Base-by-base conservation (phyloP, 1,140 invertebrate genomes). In the Polypedilum vanderplanki region DNA sequence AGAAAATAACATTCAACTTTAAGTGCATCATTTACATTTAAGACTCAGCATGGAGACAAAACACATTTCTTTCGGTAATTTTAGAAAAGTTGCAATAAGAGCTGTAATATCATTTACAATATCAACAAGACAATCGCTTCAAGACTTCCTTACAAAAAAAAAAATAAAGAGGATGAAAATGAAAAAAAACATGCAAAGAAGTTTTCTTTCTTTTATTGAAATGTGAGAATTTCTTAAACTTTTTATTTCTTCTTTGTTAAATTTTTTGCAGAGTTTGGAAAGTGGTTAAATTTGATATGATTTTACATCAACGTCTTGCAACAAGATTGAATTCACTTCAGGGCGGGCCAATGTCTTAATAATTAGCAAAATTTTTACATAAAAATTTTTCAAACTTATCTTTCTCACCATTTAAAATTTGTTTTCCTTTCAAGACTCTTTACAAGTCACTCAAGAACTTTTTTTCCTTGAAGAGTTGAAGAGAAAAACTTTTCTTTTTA, bases 1-100 rank as follows among this genome's bases (percentile, higher is more conserved):
- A 57, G 12, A 57, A 15, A 57, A n/a, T n/a, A 57, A 57, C 46
- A 57, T 57, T 57, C n/a, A 57, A 57, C 12, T 57, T 33, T 57
- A 57, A 57, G 46, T 57, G 46, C n/a, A n/a, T 57, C 46, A 57
- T 57, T 57, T 57, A 57, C 46, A 33, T 33, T 57, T 57, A 57
- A 57, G 12, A 57, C 12, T 57, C 46, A 57, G 12, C 10, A 57
- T 4, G 46, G n/a, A 57, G 46, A 57, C 46, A 57, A 57, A 57
- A 57, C 12, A 57, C 46, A 57, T 57, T 57, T 33, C 24, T 33
- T 33, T 15, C 15, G 46, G 46, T n/a, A 57, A 8, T 57, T 57
- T 57, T n/a, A 57, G 9, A n/a, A 57, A 57, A 57, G n/a, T 12
- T 57, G 12, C n/a, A n/a, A 57, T 33, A 33, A 15, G 12, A 12